Evolutionary conservation across 2,113 vertebrate genomes (phyloP).

Genomic region (Albula glossodonta): DNA sequence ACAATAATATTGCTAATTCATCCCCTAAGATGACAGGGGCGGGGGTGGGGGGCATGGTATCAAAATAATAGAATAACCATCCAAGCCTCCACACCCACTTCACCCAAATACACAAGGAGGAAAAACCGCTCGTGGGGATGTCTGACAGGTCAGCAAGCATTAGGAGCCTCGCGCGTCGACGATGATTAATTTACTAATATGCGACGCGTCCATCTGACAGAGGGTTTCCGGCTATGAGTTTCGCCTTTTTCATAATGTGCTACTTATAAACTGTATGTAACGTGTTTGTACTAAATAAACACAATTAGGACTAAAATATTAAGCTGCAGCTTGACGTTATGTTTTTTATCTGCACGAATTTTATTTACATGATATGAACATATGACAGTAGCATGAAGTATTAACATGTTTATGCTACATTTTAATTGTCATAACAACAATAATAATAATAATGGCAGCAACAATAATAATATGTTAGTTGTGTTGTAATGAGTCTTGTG

Average conservation of each 20-base stretch:
- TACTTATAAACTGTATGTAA: background rate
- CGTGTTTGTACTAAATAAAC: no score
- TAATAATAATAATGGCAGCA: background rate
- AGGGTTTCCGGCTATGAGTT: slow-evolving; percentile 49
- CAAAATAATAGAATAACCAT: background rate
- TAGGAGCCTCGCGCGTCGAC: slow-evolving; percentile 47
- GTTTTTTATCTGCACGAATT: no score
- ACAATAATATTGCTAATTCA: slow-evolving; percentile 30
- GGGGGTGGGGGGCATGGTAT: background rate
- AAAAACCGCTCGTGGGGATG: slow-evolving; percentile 46
- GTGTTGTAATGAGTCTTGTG: no score
- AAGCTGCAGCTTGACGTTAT: no score
- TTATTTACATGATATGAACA: no score
- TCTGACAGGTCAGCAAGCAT: slow-evolving; percentile 64
- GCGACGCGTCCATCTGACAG: slow-evolving; percentile 54
- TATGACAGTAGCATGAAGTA: background rate
- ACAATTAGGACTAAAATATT: no score
- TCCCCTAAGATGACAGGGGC: slow-evolving; percentile 8
- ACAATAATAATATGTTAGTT: background rate
- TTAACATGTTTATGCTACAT: background rate
- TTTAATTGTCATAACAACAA: no score
- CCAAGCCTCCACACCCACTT: slow-evolving; percentile 3
- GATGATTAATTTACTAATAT: slow-evolving; percentile 58
- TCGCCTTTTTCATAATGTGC: background rate
- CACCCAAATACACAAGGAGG: slow-evolving; percentile 6